Base-by-base conservation (phyloP, 2,888 invertebrate species). In the Keiferia lycopersicella region DNA sequence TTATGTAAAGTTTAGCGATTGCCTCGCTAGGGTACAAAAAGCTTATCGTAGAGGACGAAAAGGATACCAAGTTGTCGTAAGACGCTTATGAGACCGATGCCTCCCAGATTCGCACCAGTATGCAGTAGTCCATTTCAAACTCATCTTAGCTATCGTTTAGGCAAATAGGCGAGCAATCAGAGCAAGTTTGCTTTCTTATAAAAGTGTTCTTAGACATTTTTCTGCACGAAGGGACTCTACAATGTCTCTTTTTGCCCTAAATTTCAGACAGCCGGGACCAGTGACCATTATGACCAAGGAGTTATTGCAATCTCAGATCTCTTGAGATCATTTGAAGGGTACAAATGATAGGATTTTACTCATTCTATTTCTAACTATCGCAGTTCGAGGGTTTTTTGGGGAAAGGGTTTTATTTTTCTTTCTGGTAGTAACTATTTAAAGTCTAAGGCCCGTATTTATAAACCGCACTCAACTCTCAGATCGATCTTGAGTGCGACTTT, bases 271-370 rank as follows among this genome's bases (percentile, higher is more conserved):
- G 56, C 30, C 1, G 39, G 58, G 38, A 59, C 14, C 59, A 59
- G 41, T 59, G 41, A 22, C 59, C 22, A 20, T 56, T 56, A 56
- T 56, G 56, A 56, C 16, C 30, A 34, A 12, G 56, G 16, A 34
- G 34, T 56, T 34, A 34, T 56, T 56, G 18, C 34, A 57, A 57
- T 57, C 39, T 30, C 39, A 18, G 59, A 56, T 59, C 59, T 41
- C 20, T 26, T 16, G 51, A 22, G 51, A 53, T 1, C 12, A 14
- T 7, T 26, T 14, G 22, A 20, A 20, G 14, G 51, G 2, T 26
- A 14, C 12, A 53, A 53, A 26, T 12, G 12, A 26, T 22, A 26
- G 26, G 11, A 22, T 2, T 48, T 20, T 53, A 1, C 14, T 22
- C 14, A 22, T 10, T 6, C 14, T 6, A 26, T 53, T 14, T 0